Conservation (phyloP, 2,113 vertebrate species). For the Saguinus midas region DNA sequence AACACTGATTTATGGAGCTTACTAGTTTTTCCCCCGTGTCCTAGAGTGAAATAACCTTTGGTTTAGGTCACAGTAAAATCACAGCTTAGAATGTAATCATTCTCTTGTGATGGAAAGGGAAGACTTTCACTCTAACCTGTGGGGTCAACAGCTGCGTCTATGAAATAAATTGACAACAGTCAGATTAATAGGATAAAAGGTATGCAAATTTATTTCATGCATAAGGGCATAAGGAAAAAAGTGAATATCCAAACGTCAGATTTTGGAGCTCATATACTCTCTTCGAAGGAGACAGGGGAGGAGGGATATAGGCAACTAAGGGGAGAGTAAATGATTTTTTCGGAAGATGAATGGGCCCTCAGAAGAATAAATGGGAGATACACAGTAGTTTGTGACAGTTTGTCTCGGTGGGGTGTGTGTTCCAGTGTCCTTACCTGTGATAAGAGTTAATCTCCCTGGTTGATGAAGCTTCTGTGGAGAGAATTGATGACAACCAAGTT, state of each 20-base stretch:
- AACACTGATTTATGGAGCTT: background rate
- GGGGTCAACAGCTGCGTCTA: background rate
- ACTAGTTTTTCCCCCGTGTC: background rate
- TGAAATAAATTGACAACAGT: background rate
- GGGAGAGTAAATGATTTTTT: background rate
- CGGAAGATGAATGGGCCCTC: background rate
- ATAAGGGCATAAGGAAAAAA: background rate
- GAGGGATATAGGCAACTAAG: background rate
- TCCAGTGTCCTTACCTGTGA: background rate
- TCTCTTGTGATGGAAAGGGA: background rate
- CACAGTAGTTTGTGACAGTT: background rate
- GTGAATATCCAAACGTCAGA: background rate
- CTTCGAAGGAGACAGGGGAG: background rate
- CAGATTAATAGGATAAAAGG: background rate
- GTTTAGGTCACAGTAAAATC: background rate
- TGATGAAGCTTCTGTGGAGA: background rate
- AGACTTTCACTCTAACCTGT: background rate
- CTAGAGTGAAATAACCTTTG: background rate
- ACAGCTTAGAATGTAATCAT: background rate
- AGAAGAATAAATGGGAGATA: background rate
- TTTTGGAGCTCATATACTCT: background rate
- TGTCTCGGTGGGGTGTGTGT: background rate
- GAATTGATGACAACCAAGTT: background rate
- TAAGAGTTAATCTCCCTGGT: background rate
- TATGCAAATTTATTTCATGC: background rate